A percentile compares a stretch with the other conserved stretches of the same genome.
Evolutionary conservation across 1,140 invertebrate species (phyloP).

Genomic region (Drosophila bifasciata): DNA sequence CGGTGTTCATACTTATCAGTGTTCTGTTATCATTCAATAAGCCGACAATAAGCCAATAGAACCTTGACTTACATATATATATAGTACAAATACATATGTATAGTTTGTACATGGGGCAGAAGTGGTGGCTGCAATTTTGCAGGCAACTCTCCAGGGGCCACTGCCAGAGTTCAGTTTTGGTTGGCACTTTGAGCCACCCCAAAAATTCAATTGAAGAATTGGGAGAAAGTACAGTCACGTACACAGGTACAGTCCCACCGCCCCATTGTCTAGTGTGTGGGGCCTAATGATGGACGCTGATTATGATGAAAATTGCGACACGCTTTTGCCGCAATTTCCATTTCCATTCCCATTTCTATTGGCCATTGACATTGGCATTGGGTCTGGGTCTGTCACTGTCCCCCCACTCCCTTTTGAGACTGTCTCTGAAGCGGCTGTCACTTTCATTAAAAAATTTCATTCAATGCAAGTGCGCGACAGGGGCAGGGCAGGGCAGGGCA

Average conservation of each 20-base stretch:
- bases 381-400: no score
- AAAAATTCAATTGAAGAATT: constrained; percentile 49
- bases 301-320: constrained; percentile 71
- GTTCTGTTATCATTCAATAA: constrained; percentile 55
- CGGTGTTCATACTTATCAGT: background rate
- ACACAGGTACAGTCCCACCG: no score
- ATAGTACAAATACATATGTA: background rate
- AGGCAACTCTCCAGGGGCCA: constrained; percentile 27
- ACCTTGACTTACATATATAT: constrained; percentile 67
- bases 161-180: background rate
- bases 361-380: constrained; percentile 67
- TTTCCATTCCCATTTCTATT: constrained; percentile 23
- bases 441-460: constrained; percentile 77
- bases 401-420: no score
- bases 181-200: constrained; percentile 13
- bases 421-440: constrained; percentile 28
- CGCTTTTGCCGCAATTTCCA: constrained; percentile 57
- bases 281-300: constrained; percentile 38
- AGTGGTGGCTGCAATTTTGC: constrained; percentile 8
- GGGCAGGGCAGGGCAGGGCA: constrained; percentile 22
- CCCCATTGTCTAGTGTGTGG: constrained; percentile 57
- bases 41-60: constrained; percentile 49
- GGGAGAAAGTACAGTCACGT: constrained; percentile 68
- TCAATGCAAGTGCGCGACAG: no score
- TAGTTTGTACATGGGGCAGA: no score